phyloP scores from a whole-genome alignment of 2,113 vertebrate genomes.

The Antechinus stuartii region DNA sequence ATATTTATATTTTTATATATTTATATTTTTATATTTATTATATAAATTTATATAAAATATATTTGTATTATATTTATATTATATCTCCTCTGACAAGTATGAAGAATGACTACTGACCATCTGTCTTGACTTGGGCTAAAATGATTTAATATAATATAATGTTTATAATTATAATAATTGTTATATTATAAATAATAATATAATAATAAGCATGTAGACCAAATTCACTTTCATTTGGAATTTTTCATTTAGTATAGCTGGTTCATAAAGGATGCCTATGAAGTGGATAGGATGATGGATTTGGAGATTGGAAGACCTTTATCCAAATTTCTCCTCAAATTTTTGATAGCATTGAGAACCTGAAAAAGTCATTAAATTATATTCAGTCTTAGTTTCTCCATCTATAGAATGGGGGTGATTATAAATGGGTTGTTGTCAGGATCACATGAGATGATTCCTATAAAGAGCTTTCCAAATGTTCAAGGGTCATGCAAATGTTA shows the following conservation, averaged over 20 bases:
- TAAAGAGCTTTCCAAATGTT: not conserved
- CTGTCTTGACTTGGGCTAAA: not conserved
- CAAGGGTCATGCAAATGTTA: not conserved
- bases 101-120: not conserved
- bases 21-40: too few relatives aligned
- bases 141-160: not conserved
- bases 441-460: not conserved
- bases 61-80: constrained; percentile 8
- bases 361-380: not conserved
- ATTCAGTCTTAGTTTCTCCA: not conserved
- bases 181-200: too few relatives aligned
- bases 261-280: not conserved
- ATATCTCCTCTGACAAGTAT: not conserved
- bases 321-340: not conserved
- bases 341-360: not conserved
- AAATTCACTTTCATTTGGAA: not conserved
- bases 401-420: not conserved
- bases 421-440: not conserved
- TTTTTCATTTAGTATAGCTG: constrained; percentile 11
- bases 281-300: not conserved
- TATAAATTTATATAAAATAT: too few relatives aligned
- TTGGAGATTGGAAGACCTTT: not conserved
- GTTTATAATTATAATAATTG: too few relatives aligned
- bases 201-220: not conserved
- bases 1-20: too few relatives aligned